Conservation (phyloP, 2,797 vertebrate species). For the Petrocephalus schoutedeni region DNA sequence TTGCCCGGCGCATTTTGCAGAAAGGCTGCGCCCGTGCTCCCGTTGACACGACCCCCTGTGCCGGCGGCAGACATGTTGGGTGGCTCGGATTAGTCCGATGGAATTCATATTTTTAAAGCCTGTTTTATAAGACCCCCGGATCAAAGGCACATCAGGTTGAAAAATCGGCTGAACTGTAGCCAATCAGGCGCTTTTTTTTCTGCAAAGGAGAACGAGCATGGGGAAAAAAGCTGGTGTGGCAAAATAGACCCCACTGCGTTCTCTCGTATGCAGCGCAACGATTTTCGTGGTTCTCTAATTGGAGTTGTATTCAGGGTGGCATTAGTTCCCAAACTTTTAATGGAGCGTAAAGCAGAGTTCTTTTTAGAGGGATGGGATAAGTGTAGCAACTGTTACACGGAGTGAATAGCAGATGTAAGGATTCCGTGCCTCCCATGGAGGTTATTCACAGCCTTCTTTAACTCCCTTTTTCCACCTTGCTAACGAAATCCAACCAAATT, state of each 20-base stretch:
- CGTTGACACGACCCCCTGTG: conserved; percentile 29
- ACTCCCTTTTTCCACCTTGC: conserved; percentile 32
- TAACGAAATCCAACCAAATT: conserved; percentile 35
- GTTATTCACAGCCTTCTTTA: conserved; percentile 67
- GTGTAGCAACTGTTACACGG: conserved; percentile 76
- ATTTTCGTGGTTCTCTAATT: conserved; percentile 70
- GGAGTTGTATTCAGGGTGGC: conserved; percentile 74
- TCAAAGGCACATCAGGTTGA: conserved; percentile 37
- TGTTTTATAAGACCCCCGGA: conserved; percentile 29
- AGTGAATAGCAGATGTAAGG: conserved; percentile 64
- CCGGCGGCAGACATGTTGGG: neutral
- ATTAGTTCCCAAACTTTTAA: conserved; percentile 89
- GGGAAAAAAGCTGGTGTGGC: conserved; percentile 24
- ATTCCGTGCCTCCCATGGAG: conserved; percentile 73
- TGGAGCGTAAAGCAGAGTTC: conserved; percentile 75
- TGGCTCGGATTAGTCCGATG: conserved; percentile 17
- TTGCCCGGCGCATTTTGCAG: neutral
- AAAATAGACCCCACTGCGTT: conserved; percentile 44
- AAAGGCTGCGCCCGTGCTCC: neutral
- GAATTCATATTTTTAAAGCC: conserved; percentile 43
- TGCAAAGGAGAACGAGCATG: neutral
- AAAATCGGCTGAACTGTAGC: conserved; percentile 35
- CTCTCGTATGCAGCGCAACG: conserved; percentile 33
- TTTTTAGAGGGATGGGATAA: conserved; percentile 78
- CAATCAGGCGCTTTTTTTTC: neutral